Evolutionary conservation across 2,113 vertebrate genomes (phyloP).

Genomic region (Eolophus roseicapilla): DNA sequence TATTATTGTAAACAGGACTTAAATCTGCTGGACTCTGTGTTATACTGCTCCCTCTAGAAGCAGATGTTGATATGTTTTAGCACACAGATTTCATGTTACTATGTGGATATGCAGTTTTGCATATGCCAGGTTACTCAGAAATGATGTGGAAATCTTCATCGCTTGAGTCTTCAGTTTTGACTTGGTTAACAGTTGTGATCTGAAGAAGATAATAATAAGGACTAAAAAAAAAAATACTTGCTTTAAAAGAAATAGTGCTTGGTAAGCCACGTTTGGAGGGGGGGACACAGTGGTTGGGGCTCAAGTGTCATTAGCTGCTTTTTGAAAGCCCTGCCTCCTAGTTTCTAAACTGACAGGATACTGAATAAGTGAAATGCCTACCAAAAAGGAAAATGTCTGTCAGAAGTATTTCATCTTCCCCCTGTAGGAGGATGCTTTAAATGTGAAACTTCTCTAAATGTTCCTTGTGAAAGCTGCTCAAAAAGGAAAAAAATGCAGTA

Average conservation of each 20-base stretch:
- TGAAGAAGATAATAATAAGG: not conserved
- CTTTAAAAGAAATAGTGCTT: not conserved
- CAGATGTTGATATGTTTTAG: not conserved
- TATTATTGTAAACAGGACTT: not conserved
- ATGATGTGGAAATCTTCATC: not conserved
- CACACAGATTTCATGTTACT: not conserved
- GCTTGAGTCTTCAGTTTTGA: not conserved
- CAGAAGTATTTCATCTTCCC: not conserved
- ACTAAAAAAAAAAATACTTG: not conserved
- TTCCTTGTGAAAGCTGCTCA: not conserved
- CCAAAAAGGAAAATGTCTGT: not conserved
- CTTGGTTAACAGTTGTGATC: not conserved
- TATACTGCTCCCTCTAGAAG: not conserved
- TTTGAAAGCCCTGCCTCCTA: not conserved
- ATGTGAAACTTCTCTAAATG: not conserved
- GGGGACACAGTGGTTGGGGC: not conserved
- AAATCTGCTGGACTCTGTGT: not conserved
- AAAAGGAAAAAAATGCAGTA: not conserved
- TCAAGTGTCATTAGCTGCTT: not conserved
- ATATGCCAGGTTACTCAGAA: not conserved
- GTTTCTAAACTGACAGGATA: not conserved
- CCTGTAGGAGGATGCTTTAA: constrained; percentile 17
- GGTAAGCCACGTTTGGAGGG: not conserved
- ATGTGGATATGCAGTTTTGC: not conserved
- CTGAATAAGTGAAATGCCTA: not conserved